A percentile compares a stretch with the other conserved stretches of the same genome.
These are phyloP conservation scores for Centropus bengalensis DNA, from an alignment of 2,113 vertebrate genomes.

Conservation along the genomic window DNA sequence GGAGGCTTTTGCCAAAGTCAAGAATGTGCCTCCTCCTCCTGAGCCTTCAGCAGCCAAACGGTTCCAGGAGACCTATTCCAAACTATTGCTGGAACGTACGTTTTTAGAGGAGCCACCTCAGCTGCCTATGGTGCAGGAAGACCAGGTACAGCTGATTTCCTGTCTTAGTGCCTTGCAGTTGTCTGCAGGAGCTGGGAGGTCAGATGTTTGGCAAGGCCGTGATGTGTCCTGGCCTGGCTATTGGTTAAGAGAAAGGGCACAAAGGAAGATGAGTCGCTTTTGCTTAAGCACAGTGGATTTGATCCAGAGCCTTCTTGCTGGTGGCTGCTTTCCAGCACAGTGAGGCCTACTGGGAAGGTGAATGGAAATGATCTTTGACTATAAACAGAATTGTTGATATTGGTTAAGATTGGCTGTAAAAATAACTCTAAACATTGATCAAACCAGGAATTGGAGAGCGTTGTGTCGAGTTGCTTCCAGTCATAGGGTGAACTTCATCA, in stretches of 20 bases:
- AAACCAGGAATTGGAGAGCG: neutral
- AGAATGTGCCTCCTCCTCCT: slow-evolving; percentile 33
- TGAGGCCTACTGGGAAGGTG: neutral
- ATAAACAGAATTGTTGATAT: neutral
- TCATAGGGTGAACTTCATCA: neutral
- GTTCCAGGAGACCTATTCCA: slow-evolving; percentile 87
- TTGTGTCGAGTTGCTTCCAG: neutral
- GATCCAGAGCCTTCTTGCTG: neutral
- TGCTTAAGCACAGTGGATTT: neutral
- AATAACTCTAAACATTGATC: neutral
- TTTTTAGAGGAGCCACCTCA: slow-evolving; percentile 76
- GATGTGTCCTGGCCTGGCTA: neutral
- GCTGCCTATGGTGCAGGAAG: slow-evolving; percentile 57
- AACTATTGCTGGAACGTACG: slow-evolving; percentile 81
- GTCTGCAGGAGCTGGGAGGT: neutral
- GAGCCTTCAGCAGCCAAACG: slow-evolving; percentile 75
- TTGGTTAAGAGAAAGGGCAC: neutral
- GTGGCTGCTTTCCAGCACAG: neutral
- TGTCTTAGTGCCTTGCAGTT: neutral
- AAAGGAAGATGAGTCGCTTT: neutral
- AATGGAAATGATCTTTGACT: neutral
- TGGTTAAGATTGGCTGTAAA: neutral
- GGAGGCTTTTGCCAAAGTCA: slow-evolving; percentile 76
- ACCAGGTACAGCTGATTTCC: slow-evolving; percentile 69
- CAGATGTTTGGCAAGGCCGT: neutral